Evolutionary conservation across 2,113 vertebrate genomes (phyloP), one percentile per base, ranked within the genome.

Genomic region (Mastomys coucha): DNA sequence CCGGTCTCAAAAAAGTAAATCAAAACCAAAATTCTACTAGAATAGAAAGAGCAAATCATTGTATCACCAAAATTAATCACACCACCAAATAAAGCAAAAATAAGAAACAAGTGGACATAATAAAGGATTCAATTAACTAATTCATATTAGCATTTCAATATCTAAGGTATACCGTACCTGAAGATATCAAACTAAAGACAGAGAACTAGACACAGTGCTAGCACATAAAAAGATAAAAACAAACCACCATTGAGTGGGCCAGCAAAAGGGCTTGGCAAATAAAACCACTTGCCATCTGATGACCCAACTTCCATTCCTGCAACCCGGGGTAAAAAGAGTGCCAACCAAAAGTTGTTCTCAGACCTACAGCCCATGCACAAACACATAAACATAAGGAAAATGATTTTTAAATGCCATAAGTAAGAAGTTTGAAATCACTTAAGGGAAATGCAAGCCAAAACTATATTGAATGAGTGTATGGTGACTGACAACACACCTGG

Each of bases 31-130:
- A 73, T 73, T 73, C 70, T 73, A 73, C 36, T 73, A 49, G 39
- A 76, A 77, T 16, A 77, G 1, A 49, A 51, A 77, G 39, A 73
- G 36, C 39, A 76, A 49, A 49, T 26, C 45, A 0, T 45, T 77
- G 13, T 14, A 16, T 77, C 75, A 9, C 42, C 45, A 77, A 77
- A 49, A 28, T 28, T 45, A 76, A 76, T 39, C 42, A 65, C 33
- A 76, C 76, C 33, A 10, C 9, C 45, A 94, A 28, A 84, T 84
- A 86, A 70, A 28, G 39, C 76, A 77, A 91, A 14, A 95, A 56
- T 51, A 49, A 85, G 36, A 82, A 87, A 75, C n/a, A 82, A 91
- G 63, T 88, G 88, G 78, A 24, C 24, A 91, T 13, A 84, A 89
- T 7, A 89, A 89, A 89, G 5, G 63, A 77, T 63, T 90, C 51